A percentile compares a stretch with the other conserved stretches of the same genome.
Evolutionary conservation across 1,140 invertebrate genomes (phyloP).

Genomic region (Stratiolaelaps scimitus): DNA sequence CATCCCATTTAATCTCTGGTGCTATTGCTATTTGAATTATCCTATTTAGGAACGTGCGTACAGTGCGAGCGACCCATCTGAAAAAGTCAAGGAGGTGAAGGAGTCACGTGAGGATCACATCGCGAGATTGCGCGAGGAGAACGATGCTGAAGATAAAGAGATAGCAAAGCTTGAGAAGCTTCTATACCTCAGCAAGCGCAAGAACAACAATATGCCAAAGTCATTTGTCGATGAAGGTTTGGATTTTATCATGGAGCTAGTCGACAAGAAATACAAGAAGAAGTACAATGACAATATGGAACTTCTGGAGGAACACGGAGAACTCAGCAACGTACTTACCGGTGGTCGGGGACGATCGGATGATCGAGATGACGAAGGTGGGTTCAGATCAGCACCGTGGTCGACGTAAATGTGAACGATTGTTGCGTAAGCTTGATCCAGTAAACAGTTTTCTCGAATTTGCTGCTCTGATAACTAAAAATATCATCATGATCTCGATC

Average conservation of each 20-base stretch:
- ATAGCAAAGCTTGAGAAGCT: slow-evolving; percentile 70
- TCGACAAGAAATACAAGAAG: slow-evolving; percentile 23
- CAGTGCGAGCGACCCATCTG: neutral
- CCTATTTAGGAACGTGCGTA: slow-evolving; percentile 13
- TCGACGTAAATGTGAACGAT: too few relatives aligned
- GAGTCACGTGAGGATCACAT: slow-evolving; percentile 45
- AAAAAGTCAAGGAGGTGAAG: slow-evolving; percentile 9
- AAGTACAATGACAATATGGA: slow-evolving; percentile 26
- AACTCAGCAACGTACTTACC: slow-evolving; percentile 26
- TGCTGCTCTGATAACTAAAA: too few relatives aligned
- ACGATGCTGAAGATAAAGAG: slow-evolving; percentile 60
- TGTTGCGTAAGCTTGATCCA: too few relatives aligned
- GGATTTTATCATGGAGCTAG: slow-evolving; percentile 58
- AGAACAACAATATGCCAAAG: slow-evolving; percentile 58
- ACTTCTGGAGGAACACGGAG: slow-evolving; percentile 32
- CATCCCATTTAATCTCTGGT: too few relatives aligned
- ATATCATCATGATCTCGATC: too few relatives aligned
- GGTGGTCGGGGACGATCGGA: neutral
- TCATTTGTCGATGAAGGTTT: slow-evolving; percentile 67
- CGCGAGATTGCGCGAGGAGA: slow-evolving; percentile 53
- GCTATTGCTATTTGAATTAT: too few relatives aligned
- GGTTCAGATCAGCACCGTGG: neutral
- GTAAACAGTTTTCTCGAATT: too few relatives aligned
- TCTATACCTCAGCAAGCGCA: slow-evolving; percentile 63
- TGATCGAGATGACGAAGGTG: neutral